A percentile compares a stretch with the other conserved stretches of the same genome.
These are phyloP conservation scores for Forficula auricularia DNA, from an alignment of 1,140 invertebrate species.

Conservation along the genomic window DNA sequence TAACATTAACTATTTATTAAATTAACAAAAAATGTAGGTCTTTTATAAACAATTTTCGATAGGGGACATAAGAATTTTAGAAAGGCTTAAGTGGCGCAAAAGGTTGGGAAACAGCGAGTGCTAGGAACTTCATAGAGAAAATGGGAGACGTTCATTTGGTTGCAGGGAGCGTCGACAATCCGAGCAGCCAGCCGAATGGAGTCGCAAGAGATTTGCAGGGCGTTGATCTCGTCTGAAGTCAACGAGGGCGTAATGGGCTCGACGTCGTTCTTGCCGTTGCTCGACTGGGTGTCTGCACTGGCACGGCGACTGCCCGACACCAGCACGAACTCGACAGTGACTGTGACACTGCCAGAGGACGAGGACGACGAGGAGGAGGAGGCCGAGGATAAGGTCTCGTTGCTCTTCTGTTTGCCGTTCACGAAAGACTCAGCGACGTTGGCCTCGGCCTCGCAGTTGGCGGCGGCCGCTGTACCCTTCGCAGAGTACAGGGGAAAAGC, in stretches of 20 bases:
- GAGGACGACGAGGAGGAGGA: slow-evolving; percentile 10
- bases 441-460: background rate
- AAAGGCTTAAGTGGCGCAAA: no score
- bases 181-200: slow-evolving; percentile 53
- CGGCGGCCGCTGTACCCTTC: slow-evolving; percentile 30
- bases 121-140: slow-evolving; percentile 48
- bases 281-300: background rate
- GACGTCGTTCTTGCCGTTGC: background rate
- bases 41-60: no score
- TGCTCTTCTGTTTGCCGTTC: no score
- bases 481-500: slow-evolving; percentile 54
- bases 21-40: no score
- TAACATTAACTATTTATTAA: no score
- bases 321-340: slow-evolving; percentile 43
- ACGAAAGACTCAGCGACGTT: no score
- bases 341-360: slow-evolving; percentile 18
- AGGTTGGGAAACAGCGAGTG: no score
- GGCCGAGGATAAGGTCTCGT: no score
- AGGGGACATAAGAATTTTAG: no score
- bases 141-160: slow-evolving; percentile 63
- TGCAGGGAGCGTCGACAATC: slow-evolving; percentile 70
- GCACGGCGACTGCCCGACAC: slow-evolving; percentile 16
- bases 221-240: slow-evolving; percentile 37
- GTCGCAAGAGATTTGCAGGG: slow-evolving; percentile 38
- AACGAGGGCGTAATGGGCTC: slow-evolving; percentile 21